A percentile compares a stretch with the other conserved stretches of the same genome.
Evolutionary conservation across 2,113 vertebrate genomes (phyloP).

Genomic region (Siphamia tubifer): DNA sequence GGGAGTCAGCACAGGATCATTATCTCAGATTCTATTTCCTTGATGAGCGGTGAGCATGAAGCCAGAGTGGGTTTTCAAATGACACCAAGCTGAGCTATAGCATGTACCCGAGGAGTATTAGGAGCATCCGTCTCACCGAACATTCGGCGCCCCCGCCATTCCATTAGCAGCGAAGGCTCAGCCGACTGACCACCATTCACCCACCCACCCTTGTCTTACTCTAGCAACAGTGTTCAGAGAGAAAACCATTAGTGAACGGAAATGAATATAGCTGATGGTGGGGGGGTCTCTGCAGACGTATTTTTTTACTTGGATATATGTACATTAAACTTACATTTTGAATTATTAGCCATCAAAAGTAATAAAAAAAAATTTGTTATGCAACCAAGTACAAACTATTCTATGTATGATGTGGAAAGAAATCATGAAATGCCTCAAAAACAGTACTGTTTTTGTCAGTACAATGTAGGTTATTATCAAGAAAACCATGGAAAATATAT

Average conservation of each 20-base stretch:
- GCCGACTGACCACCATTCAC: conserved; percentile 60
- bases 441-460: too few relatives aligned
- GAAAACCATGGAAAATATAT: too few relatives aligned
- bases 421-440: too few relatives aligned
- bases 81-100: conserved; percentile 51
- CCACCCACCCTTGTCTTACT: conserved; percentile 43
- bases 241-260: conserved; percentile 64
- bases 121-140: conserved; percentile 67
- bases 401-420: too few relatives aligned
- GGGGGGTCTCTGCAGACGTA: too few relatives aligned
- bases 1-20: conserved; percentile 10
- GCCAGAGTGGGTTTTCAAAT: conserved; percentile 56
- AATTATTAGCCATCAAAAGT: too few relatives aligned
- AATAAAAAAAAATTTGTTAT: too few relatives aligned
- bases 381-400: too few relatives aligned
- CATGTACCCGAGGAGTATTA: conserved; percentile 40
- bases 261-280: conserved; percentile 52
- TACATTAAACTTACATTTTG: too few relatives aligned
- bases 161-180: conserved; percentile 73
- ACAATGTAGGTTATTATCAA: too few relatives aligned
- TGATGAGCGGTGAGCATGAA: conserved; percentile 50
- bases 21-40: conserved; percentile 51
- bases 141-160: conserved; percentile 55
- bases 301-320: too few relatives aligned
- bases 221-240: conserved; percentile 41